Evolutionary conservation across 2,113 vertebrate genomes (phyloP), one percentile per base, ranked within the genome.

Genomic region (Stigmatopora argus): DNA sequence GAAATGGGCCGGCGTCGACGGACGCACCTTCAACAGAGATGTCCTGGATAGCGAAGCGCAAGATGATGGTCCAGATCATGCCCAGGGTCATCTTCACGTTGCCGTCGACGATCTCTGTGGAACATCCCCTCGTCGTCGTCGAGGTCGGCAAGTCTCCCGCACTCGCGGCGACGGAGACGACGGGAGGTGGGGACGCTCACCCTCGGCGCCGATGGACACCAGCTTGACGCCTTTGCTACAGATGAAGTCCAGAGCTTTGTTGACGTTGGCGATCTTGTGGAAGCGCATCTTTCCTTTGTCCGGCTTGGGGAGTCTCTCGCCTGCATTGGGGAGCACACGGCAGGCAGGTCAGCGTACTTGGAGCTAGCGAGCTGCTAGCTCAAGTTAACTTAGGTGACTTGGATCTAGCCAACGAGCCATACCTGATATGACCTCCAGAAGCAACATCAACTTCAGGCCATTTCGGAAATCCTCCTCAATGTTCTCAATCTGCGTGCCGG

Each of bases 221-320:
- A 98, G 90, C 71, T 98, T 92, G 56, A 95, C 94, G 19, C 93
- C 93, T 83, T 96, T 96, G 90, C 94, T 95, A 84, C 93, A 91
- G 78, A 96, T 95, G 83, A 91, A 96, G 78, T 95, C 94, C 85
- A 96, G 88, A 48, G 94, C 94, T 86, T 96, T 95, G 72, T 95
- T 96, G 75, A 96, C 94, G 26, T 95, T 96, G 85, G 94, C 94
- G 0, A 96, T 96, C 85, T 94, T 95, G 85, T 96, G 94, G 88
- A 96, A 96, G 79, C 94, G 94, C 94, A 96, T 96, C 88, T 95
- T 96, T 79, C 94, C 94, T 78, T 96, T 96, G 86, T 96, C 94
- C 0, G 94, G 94, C 79, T 94, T 94, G 75, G 94, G 94, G 81
- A 95, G 89, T 72, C 94, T 90, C 86, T 96, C 94, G 8, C 94